phyloP scores from a whole-genome alignment of 2,888 invertebrate species.

The Phasia obesa region DNA sequence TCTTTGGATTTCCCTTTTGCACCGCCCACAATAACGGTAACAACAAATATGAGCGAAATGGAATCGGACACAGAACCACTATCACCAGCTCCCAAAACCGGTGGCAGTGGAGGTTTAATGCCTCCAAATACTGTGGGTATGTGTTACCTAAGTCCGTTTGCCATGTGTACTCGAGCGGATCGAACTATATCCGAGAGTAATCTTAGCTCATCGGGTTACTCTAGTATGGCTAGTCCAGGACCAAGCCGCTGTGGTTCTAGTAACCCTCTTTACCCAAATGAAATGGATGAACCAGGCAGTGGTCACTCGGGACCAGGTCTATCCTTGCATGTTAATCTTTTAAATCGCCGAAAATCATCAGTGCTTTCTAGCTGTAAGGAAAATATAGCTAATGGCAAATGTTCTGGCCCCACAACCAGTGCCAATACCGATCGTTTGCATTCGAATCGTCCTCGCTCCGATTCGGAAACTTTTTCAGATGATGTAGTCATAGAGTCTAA shows the following conservation, averaged over 20 bases:
- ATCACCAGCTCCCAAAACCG: conserved; percentile 84
- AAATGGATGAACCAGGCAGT: conserved; percentile 88
- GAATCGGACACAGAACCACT: conserved; percentile 89
- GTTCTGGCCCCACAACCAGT: conserved; percentile 52
- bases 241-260: conserved; percentile 92
- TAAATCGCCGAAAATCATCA: conserved; percentile 85
- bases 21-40: conserved; percentile 89
- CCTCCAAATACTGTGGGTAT: conserved; percentile 84
- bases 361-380: conserved; percentile 84
- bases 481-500: conserved; percentile 88
- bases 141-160: conserved; percentile 91
- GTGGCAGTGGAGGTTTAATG: conserved; percentile 78
- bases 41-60: conserved; percentile 88
- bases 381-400: conserved; percentile 82
- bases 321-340: conserved; percentile 79
- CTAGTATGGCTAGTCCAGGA: conserved; percentile 92
- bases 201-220: conserved; percentile 92
- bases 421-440: conserved; percentile 72
- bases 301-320: conserved; percentile 78
- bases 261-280: conserved; percentile 89
- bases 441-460: conserved; percentile 85
- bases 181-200: conserved; percentile 92
- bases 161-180: conserved; percentile 88
- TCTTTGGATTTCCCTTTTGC: conserved; percentile 85
- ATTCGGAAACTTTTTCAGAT: conserved; percentile 89